Evolutionary conservation across 2,797 vertebrate genomes (phyloP), one percentile per base, ranked within the genome.

Genomic region (Scomberomorus guttatus): DNA sequence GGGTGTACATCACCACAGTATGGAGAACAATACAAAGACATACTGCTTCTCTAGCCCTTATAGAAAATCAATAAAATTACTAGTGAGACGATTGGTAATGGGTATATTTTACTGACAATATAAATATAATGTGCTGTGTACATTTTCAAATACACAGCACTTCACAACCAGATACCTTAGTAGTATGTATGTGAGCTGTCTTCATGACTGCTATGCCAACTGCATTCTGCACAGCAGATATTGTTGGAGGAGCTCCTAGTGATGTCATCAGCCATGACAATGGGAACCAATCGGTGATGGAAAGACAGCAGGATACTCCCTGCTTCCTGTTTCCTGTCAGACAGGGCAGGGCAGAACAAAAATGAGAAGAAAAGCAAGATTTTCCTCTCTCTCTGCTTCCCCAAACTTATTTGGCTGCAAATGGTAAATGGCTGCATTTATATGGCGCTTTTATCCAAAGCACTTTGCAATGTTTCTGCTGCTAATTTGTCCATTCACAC

Each of bases 241-340:
- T 24, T 44, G 52, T 56, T 39, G 15, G n/a, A 63, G 42, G n/a
- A 68, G 32, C 56, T 27, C 24, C 10, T 12, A 44, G 39, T 92
- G 89, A 91, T 87, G 84, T 93, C 86, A 92, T 88, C 79, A 79
- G 59, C 83, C 55, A 52, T 81, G 81, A 89, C 86, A 86, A 86
- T 94, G 90, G 86, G 90, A 93, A 91, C 86, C 79, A 75, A 66
- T 91, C n/a, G 48, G 50, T 81, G 77, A 63, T 87, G 87, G 87
- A 88, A 89, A 90, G 92, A 92, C 85, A 89, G 75, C 80, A 90
- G 89, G 88, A 86, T 77, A 80, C 90, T 90, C 90, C 93, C 87
- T 84, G 79, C 87, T 93, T 95, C 93, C 93, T 93, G 80, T 88
- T 93, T 95, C 92, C 94, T 92, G 83, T 84, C 68, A 77, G 62